A percentile compares a stretch with the other conserved stretches of the same genome.
Conservation (phyloP, 2,113 vertebrate genomes). For the Prionailurus bengalensis region DNA sequence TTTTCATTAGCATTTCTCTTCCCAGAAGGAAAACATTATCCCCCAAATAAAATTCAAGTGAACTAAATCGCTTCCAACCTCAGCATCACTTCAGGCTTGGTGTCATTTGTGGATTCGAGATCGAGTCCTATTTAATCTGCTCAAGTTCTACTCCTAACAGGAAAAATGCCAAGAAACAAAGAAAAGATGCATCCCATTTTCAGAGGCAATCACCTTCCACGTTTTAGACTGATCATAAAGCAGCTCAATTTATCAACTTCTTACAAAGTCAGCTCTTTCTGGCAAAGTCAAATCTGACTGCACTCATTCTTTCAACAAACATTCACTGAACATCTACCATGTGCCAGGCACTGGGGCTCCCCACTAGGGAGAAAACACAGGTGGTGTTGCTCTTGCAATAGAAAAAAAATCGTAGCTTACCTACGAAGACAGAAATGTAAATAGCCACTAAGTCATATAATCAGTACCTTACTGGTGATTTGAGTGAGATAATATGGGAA, state of each 20-base stretch:
- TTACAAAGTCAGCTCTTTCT: slow-evolving; percentile 49
- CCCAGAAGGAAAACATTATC: slow-evolving; percentile 82
- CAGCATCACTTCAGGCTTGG: slow-evolving; percentile 67
- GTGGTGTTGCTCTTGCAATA: neutral
- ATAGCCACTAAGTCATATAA: slow-evolving; percentile 1
- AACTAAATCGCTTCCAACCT: slow-evolving; percentile 74
- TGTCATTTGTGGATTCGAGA: slow-evolving; percentile 75
- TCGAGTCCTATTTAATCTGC: slow-evolving; percentile 71
- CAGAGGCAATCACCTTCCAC: slow-evolving; percentile 41
- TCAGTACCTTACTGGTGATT: neutral
- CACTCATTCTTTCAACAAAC: slow-evolving; percentile 33
- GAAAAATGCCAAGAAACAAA: slow-evolving; percentile 64
- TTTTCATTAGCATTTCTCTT: slow-evolving; percentile 75
- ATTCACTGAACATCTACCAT: neutral
- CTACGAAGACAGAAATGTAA: slow-evolving; percentile 42
- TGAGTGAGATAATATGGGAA: neutral
- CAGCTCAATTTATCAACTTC: slow-evolving; percentile 18
- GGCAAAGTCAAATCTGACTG: neutral
- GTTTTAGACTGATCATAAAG: slow-evolving; percentile 44
- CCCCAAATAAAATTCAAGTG: slow-evolving; percentile 77
- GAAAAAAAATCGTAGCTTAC: slow-evolving; percentile 47
- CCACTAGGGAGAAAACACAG: neutral
- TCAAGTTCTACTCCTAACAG: slow-evolving; percentile 58
- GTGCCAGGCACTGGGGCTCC: neutral
- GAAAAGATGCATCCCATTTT: slow-evolving; percentile 39